phyloP scores from a whole-genome alignment of 1,140 invertebrate species.

The Bombus sylvicola region DNA sequence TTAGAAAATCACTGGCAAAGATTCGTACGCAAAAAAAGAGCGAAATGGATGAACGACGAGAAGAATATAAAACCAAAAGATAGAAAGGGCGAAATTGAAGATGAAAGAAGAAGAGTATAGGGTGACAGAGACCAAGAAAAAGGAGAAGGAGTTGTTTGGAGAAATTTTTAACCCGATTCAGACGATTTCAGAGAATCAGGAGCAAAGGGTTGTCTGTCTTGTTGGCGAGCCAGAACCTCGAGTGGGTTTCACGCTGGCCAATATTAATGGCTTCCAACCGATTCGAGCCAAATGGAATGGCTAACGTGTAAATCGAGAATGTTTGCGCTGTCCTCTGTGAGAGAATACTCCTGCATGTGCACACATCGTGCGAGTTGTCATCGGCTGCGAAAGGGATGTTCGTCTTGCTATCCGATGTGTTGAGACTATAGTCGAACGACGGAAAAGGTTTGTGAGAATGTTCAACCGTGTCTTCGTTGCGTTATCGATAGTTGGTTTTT shows the following conservation, averaged over 20 bases:
- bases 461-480: background rate
- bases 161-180: slow-evolving; percentile 33
- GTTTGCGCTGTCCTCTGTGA: slow-evolving; percentile 64
- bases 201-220: slow-evolving; percentile 70
- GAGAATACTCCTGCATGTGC: slow-evolving; percentile 49
- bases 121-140: background rate
- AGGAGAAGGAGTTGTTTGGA: background rate
- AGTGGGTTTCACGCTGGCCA: slow-evolving; percentile 67
- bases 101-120: background rate
- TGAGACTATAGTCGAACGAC: background rate
- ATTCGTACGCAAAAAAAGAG: background rate
- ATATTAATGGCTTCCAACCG: slow-evolving; percentile 72
- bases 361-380: slow-evolving; percentile 47
- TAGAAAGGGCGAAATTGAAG: background rate
- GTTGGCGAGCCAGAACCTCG: slow-evolving; percentile 53
- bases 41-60: background rate
- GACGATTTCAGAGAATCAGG: slow-evolving; percentile 38
- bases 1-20: background rate
- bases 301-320: slow-evolving; percentile 75
- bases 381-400: slow-evolving; percentile 29
- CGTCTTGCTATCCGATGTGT: slow-evolving; percentile 25
- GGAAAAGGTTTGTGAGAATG: background rate
- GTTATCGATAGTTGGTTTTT: background rate
- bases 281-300: slow-evolving; percentile 74
- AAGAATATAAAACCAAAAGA: background rate